phyloP scores from a whole-genome alignment of 2,797 vertebrate species.

The Melanotaenia maccullochi region DNA sequence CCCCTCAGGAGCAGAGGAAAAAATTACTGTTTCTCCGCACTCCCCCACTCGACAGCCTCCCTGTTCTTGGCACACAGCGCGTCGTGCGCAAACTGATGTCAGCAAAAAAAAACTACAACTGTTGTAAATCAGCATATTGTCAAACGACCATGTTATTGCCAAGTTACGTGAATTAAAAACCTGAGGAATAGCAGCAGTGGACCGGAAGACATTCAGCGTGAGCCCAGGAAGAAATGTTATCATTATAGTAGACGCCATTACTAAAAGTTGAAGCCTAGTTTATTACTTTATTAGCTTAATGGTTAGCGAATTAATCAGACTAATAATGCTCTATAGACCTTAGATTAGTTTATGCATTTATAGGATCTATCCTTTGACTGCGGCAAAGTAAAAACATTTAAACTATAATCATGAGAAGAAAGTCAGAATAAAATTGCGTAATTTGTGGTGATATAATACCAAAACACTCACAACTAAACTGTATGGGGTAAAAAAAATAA shows the following conservation, averaged over 20 bases:
- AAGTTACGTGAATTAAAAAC: neutral
- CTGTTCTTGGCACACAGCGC: slow-evolving; percentile 72
- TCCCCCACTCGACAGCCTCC: slow-evolving; percentile 51
- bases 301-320: too few relatives aligned
- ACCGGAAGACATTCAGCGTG: neutral
- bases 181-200: neutral
- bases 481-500: too few relatives aligned
- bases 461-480: too few relatives aligned
- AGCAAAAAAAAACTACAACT: slow-evolving; percentile 51
- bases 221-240: too few relatives aligned
- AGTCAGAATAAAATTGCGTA: too few relatives aligned
- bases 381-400: too few relatives aligned
- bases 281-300: too few relatives aligned
- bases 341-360: too few relatives aligned
- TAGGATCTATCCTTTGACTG: too few relatives aligned
- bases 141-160: slow-evolving; percentile 5
- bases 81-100: slow-evolving; percentile 53
- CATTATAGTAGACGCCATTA: neutral
- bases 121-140: slow-evolving; percentile 55
- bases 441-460: too few relatives aligned
- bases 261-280: neutral
- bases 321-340: too few relatives aligned
- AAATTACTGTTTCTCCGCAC: slow-evolving; percentile 58
- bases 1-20: slow-evolving; percentile 64
- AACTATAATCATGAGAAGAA: too few relatives aligned